Evolutionary conservation across 2,113 vertebrate genomes (phyloP), one percentile per base, ranked within the genome.

Genomic region (Bettongia penicillata): DNA sequence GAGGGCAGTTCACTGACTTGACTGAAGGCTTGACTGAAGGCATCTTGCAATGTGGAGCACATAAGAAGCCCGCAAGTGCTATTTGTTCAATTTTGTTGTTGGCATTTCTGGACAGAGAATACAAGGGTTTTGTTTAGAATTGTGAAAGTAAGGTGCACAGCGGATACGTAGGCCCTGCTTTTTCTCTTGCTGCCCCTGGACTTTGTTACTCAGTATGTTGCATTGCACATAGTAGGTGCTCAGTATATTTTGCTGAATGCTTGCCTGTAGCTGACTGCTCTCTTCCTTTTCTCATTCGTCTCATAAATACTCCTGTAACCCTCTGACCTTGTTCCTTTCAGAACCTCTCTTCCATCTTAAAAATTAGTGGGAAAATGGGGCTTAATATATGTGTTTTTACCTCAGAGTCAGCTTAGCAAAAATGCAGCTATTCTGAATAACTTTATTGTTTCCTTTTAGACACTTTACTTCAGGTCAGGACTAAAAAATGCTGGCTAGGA

Each of bases 391-490:
- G 37, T 68, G 53, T 25, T 55, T 84, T 89, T 0, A 1, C 49
- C 48, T 48, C 25, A 1, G 50, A 52, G n/a, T 61, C 90, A n/a
- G 22, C 48, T 91, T 77, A 52, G 53, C 68, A 91, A 77, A 11
- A 37, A 5, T 26, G 11, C 22, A 43, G 49, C 95, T 90, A 6
- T 93, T 89, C 48, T 11, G 48, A 53, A 11, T 43, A 53, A 31
- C 22, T 47, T 6, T 57, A 8, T 49, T 48, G 53, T 57, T 91
- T 55, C 24, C 51, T 92, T 68, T 68, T 94, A 84, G 51, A 48
- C 37, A 92, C 26, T 94, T 93, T 92, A 84, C 68, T 91, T 52
- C 47, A 52, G 92, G 91, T 96, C 51, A 57, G 8, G 95, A 89
- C 37, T 93, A 53, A 91, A 84, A 50, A n/a, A 8, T 77, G 43